Conservation (phyloP, 2,888 invertebrate genomes). For the Standfussiana lucernea region DNA sequence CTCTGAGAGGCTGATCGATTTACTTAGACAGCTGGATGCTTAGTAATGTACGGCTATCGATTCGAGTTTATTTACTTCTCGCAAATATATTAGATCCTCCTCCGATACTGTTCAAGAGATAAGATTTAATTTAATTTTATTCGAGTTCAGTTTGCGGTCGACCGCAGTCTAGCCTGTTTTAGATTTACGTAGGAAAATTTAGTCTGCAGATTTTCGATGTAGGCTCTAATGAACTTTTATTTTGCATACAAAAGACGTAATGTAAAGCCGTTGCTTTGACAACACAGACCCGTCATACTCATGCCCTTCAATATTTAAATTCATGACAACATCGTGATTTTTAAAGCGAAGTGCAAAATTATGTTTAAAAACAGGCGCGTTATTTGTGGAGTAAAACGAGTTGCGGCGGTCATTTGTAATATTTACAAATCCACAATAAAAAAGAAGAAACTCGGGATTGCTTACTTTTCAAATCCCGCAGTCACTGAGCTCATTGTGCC, state of each 20-base stretch:
- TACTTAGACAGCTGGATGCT: slow-evolving; percentile 61
- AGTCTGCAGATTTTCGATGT: slow-evolving; percentile 11
- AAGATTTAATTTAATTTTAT: slow-evolving; percentile 27
- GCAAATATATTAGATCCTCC: slow-evolving; percentile 43
- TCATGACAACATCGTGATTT: slow-evolving; percentile 41
- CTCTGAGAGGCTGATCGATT: slow-evolving; percentile 68
- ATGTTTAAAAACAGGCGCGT: slow-evolving; percentile 49
- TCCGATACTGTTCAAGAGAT: slow-evolving; percentile 17
- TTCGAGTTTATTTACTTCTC: slow-evolving; percentile 41
- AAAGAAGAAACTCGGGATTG: slow-evolving; percentile 46
- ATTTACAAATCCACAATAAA: slow-evolving; percentile 54
- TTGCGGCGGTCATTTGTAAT: slow-evolving; percentile 44
- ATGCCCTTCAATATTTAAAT: slow-evolving; percentile 57
- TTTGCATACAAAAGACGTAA: slow-evolving; percentile 38
- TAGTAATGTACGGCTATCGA: slow-evolving; percentile 47
- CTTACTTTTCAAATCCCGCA: slow-evolving; percentile 52
- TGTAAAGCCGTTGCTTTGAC: slow-evolving; percentile 1
- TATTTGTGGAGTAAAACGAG: slow-evolving; percentile 55
- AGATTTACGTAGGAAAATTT: slow-evolving; percentile 6
- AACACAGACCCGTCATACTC: slow-evolving; percentile 22
- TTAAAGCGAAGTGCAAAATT: slow-evolving; percentile 56
- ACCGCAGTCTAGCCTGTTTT: slow-evolving; percentile 13
- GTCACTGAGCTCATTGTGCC: slow-evolving; percentile 50
- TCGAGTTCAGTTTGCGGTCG: slow-evolving; percentile 21
- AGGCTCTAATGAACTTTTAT: slow-evolving; percentile 24